Conservation (phyloP, 1,140 invertebrate species). For the Phenacoccus solenopsis region DNA sequence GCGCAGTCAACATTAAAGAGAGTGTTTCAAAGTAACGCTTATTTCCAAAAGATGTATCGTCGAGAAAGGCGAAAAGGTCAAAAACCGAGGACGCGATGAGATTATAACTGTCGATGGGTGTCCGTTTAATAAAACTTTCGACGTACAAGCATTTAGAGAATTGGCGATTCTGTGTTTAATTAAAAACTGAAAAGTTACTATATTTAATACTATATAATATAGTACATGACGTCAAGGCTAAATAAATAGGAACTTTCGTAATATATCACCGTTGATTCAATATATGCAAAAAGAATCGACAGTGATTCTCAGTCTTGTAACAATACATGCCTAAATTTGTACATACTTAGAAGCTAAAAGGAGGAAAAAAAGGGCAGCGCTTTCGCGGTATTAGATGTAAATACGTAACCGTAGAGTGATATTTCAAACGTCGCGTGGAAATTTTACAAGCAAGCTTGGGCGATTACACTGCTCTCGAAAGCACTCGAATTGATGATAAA, state of each 20-base stretch:
- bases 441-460: not conserved
- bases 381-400: not conserved
- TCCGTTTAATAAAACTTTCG: not conserved
- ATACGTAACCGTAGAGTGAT: not conserved
- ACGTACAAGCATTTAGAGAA: not conserved
- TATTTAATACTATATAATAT: conserved; percentile 7
- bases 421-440: not conserved
- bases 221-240: conserved; percentile 14
- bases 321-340: conserved; percentile 11
- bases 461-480: not conserved
- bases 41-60: no score
- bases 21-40: no score
- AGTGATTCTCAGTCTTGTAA: conserved; percentile 16
- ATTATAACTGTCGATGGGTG: not conserved
- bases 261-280: conserved; percentile 5
- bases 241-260: conserved; percentile 18
- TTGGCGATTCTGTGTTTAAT: not conserved
- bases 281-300: conserved; percentile 5
- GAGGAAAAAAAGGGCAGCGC: not conserved
- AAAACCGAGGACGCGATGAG: not conserved
- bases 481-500: no score
- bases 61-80: not conserved
- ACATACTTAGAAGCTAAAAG: conserved; percentile 4
- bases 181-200: conserved; percentile 4
- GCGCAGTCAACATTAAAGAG: no score